These are phyloP conservation scores for Nicator chloris DNA, from an alignment of 2,113 vertebrate species.

Conservation along the genomic window DNA sequence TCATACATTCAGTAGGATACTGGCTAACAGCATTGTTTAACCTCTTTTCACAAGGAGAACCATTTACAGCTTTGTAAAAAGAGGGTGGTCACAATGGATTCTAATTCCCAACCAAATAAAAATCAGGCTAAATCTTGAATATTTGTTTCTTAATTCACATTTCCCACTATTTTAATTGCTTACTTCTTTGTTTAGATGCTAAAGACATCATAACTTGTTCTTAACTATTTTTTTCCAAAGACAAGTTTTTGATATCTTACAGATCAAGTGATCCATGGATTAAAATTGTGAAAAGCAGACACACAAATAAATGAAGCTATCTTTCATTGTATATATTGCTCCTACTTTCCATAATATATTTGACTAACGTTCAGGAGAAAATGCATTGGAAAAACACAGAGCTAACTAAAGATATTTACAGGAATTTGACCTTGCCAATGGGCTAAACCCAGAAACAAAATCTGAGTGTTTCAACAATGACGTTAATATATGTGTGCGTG, in stretches of 20 bases:
- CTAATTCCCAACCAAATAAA: not conserved
- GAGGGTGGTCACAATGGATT: not conserved
- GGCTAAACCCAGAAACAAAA: not conserved
- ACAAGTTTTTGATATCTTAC: not conserved
- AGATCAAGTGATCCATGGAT: not conserved
- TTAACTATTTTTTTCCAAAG: not conserved
- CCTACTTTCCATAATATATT: not conserved
- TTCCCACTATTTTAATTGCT: not conserved
- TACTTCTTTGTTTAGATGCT: not conserved
- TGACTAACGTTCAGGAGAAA: not conserved
- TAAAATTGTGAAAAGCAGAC: not conserved
- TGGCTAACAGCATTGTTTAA: not conserved
- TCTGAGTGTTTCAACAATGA: not conserved
- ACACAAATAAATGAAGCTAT: not conserved
- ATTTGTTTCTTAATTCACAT: not conserved
- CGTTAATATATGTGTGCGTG: rapidly evolving
- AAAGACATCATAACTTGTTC: not conserved
- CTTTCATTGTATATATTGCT: not conserved
- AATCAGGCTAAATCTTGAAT: not conserved
- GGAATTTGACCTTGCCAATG: not conserved
- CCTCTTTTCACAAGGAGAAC: not conserved
- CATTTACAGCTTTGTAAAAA: not conserved
- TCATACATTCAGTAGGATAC: not conserved
- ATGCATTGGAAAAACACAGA: not conserved
- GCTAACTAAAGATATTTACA: not conserved